Conservation (phyloP, 2,888 invertebrate genomes). For the Eucera pruinosa region DNA sequence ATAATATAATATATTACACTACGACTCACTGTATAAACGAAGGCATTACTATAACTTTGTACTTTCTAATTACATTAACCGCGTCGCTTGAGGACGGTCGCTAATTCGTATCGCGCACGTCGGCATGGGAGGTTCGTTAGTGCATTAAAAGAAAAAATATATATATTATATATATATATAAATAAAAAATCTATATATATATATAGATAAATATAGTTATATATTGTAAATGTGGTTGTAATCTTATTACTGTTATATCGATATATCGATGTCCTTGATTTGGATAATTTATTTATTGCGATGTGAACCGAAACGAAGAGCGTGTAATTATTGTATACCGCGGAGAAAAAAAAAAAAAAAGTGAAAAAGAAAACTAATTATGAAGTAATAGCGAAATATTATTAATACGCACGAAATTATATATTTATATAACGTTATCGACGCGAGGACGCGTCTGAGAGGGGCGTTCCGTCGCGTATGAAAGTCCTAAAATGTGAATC, state of each 20-base stretch:
- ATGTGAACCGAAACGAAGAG: constrained; percentile 59
- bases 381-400: constrained; percentile 68
- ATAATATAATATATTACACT: constrained; percentile 77
- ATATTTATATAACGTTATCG: constrained; percentile 75
- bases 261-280: constrained; percentile 78
- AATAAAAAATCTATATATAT: constrained; percentile 57
- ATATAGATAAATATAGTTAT: constrained; percentile 67
- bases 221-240: constrained; percentile 78
- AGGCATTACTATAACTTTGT: constrained; percentile 80
- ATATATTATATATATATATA: constrained; percentile 61
- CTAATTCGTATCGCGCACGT: constrained; percentile 64
- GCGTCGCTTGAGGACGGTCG: constrained; percentile 65
- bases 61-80: constrained; percentile 69
- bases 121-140: constrained; percentile 72
- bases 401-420: constrained; percentile 72
- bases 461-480: constrained; percentile 57
- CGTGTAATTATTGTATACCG: constrained; percentile 66
- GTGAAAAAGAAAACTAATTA: constrained; percentile 38
- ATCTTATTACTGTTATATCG: constrained; percentile 74
- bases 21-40: constrained; percentile 81
- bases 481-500: constrained; percentile 58
- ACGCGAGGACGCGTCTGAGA: constrained; percentile 46
- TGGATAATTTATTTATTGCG: constrained; percentile 82
- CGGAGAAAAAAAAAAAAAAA: background rate
- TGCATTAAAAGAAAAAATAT: constrained; percentile 69